Percentiles rank a stretch among this genome's conserved stretches.
Conservation (phyloP, 2,113 vertebrate species). For the Ailurus styani region DNA sequence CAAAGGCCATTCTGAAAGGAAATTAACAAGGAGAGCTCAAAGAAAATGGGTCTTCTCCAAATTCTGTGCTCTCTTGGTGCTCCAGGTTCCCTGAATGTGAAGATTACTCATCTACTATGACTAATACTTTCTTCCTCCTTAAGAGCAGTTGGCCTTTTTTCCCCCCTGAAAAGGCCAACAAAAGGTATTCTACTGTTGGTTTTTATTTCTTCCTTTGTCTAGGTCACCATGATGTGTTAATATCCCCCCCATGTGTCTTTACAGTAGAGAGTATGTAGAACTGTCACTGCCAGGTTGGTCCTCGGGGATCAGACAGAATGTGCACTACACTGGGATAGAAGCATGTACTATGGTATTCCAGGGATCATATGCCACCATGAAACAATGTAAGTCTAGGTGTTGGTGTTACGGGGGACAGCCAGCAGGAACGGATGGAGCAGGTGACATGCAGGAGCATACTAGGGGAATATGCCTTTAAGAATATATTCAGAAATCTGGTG, state of each 20-base stretch:
- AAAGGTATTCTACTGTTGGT: background rate
- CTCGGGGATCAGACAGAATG: background rate
- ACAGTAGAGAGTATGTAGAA: background rate
- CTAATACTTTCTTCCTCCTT: background rate
- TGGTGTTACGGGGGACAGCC: background rate
- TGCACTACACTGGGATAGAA: background rate
- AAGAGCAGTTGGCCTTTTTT: background rate
- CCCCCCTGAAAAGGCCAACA: background rate
- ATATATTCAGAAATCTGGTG: background rate
- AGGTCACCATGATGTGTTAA: background rate
- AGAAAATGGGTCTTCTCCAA: background rate
- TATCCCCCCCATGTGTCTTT: background rate
- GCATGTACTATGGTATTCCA: background rate
- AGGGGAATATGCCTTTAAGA: background rate
- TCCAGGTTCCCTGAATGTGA: background rate
- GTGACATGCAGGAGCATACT: fast-evolving
- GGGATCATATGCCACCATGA: background rate
- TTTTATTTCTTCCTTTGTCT: background rate
- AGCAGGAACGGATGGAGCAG: background rate
- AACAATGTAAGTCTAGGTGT: background rate
- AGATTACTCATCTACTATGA: background rate
- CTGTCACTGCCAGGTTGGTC: background rate
- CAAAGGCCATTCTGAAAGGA: background rate
- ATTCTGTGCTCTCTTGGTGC: background rate
- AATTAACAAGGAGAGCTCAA: background rate